Conservation (phyloP, 1,140 invertebrate genomes). For the Hylyphantes graminicola region DNA sequence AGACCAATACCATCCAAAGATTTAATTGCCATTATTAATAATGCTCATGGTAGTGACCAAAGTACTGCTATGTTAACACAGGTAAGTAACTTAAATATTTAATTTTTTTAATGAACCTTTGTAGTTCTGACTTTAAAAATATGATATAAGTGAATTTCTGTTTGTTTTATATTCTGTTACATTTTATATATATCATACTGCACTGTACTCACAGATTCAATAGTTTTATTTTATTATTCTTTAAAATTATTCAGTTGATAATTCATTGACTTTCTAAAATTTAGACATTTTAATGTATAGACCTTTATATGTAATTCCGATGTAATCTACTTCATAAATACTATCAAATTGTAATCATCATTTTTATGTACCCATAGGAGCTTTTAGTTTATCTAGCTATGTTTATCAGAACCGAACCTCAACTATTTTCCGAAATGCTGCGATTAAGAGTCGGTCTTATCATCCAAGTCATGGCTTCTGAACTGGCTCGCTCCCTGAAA, state of each 20-base stretch:
- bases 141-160: too few relatives aligned
- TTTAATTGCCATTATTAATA: slow-evolving; percentile 88
- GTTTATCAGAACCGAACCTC: slow-evolving; percentile 98
- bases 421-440: slow-evolving; percentile 97
- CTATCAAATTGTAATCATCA: background rate
- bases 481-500: slow-evolving; percentile 91
- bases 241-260: background rate
- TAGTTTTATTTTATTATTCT: too few relatives aligned
- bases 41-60: slow-evolving; percentile 96
- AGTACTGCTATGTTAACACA: slow-evolving; percentile 98
- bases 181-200: too few relatives aligned
- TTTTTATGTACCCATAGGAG: slow-evolving; percentile 74
- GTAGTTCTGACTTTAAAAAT: too few relatives aligned
- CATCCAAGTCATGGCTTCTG: slow-evolving; percentile 99
- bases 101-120: too few relatives aligned
- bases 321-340: too few relatives aligned
- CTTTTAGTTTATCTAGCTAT: slow-evolving; percentile 97
- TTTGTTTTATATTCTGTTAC: too few relatives aligned
- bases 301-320: too few relatives aligned
- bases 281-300: too few relatives aligned
- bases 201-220: too few relatives aligned
- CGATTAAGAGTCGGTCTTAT: slow-evolving; percentile 95
- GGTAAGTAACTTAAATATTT: slow-evolving; percentile 68
- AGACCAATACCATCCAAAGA: slow-evolving; percentile 94
- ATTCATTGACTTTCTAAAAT: background rate